Conservation (phyloP, 2,113 vertebrate genomes). For the Garra rufa region DNA sequence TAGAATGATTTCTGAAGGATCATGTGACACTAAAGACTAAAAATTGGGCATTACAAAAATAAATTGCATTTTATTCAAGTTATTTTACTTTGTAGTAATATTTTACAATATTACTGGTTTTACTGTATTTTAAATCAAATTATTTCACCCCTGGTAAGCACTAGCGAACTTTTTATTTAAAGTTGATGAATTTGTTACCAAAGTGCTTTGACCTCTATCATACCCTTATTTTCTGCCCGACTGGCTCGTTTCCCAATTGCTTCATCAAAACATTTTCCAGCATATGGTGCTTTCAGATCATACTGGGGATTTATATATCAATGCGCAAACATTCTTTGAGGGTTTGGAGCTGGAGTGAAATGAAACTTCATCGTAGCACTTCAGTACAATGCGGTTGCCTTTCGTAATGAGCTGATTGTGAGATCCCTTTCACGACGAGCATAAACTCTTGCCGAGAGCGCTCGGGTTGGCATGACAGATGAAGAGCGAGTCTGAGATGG, state of each 20-base stretch:
- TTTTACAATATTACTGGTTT: neutral
- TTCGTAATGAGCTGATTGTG: slow-evolving; percentile 21
- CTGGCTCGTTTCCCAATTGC: no score
- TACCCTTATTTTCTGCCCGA: neutral
- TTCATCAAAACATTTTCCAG: neutral
- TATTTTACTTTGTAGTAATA: neutral
- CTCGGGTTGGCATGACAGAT: slow-evolving; percentile 15
- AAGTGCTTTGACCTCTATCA: neutral
- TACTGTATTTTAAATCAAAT: neutral
- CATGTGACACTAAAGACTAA: no score
- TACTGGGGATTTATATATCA: neutral
- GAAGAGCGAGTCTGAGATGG: slow-evolving; percentile 45
- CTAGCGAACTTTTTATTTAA: no score
- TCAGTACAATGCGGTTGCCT: neutral
- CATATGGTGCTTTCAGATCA: neutral
- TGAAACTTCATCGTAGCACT: neutral
- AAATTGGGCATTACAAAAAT: no score
- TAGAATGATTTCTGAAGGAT: no score
- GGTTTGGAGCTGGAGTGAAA: slow-evolving; percentile 8
- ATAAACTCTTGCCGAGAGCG: slow-evolving; percentile 45
- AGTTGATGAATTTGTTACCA: no score
- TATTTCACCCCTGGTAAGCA: no score
- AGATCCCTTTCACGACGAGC: neutral
- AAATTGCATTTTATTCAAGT: no score
- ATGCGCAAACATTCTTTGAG: neutral